These are phyloP conservation scores for Acleris emargana DNA, from an alignment of 2,888 invertebrate species.

Conservation along the genomic window DNA sequence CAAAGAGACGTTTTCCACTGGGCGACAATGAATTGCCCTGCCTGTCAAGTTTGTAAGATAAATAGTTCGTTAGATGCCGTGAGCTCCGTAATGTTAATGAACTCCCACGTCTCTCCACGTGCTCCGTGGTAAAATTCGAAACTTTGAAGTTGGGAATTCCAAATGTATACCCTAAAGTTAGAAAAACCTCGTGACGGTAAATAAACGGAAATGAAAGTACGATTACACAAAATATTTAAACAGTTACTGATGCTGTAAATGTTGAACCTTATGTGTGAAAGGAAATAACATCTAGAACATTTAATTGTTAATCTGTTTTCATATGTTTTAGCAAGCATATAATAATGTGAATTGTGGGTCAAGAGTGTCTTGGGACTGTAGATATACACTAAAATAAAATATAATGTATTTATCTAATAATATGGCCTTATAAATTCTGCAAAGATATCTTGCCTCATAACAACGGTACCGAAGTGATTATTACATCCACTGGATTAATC, in stretches of 20 bases:
- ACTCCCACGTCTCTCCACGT: slow-evolving; percentile 1
- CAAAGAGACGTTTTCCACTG: slow-evolving; percentile 22
- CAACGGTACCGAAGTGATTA: slow-evolving; percentile 33
- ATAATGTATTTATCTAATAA: not conserved
- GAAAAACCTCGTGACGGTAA: too few relatives aligned
- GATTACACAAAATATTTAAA: too few relatives aligned
- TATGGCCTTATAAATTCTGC: slow-evolving; percentile 3
- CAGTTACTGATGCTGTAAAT: too few relatives aligned
- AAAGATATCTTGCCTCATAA: slow-evolving; percentile 8
- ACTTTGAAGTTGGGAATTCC: not conserved
- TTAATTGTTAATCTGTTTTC: too few relatives aligned
- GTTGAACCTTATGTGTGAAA: too few relatives aligned
- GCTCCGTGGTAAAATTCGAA: slow-evolving; percentile 4
- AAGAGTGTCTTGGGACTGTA: too few relatives aligned
- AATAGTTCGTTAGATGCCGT: slow-evolving; percentile 35
- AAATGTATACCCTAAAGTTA: too few relatives aligned
- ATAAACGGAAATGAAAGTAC: too few relatives aligned
- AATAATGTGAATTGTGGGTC: too few relatives aligned
- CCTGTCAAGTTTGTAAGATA: slow-evolving; percentile 35
- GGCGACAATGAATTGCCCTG: slow-evolving; percentile 31
- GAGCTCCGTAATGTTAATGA: slow-evolving; percentile 21
- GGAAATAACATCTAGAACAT: too few relatives aligned
- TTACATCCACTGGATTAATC: slow-evolving; percentile 24
- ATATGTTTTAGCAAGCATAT: too few relatives aligned
- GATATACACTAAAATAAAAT: too few relatives aligned